These are phyloP conservation scores for Hyles vespertilio DNA, from an alignment of 1,140 invertebrate species.

Conservation along the genomic window DNA sequence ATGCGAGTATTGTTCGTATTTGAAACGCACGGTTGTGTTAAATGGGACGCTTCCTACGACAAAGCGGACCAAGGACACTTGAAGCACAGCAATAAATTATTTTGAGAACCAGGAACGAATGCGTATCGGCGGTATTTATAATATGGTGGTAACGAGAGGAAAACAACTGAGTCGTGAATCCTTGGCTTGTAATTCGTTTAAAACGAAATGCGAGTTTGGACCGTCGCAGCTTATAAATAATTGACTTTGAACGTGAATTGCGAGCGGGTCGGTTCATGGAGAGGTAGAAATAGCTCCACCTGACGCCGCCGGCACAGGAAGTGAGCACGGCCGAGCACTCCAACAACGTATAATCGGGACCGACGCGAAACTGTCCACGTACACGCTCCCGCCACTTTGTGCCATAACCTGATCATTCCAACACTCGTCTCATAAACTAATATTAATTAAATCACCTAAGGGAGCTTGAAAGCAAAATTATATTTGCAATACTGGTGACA, in stretches of 20 bases:
- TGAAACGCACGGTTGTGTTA: slow-evolving; percentile 36
- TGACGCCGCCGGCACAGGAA: slow-evolving; percentile 52
- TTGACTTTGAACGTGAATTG: slow-evolving; percentile 65
- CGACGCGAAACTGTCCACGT: slow-evolving; percentile 16
- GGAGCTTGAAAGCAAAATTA: too few species aligned
- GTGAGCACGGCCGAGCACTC: slow-evolving; percentile 40
- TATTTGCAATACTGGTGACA: too few species aligned
- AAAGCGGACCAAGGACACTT: slow-evolving; percentile 43
- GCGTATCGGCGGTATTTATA: slow-evolving; percentile 5
- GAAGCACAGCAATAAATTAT: slow-evolving; percentile 1
- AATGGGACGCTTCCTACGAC: slow-evolving; percentile 37
- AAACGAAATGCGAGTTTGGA: slow-evolving; percentile 18
- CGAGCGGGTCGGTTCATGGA: slow-evolving; percentile 43
- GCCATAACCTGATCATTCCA: too few species aligned
- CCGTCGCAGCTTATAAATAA: slow-evolving; percentile 43
- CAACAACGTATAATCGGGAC: slow-evolving; percentile 19
- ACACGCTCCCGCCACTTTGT: slow-evolving; percentile 4
- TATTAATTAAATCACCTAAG: too few species aligned
- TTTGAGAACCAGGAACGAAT: slow-evolving; percentile 7
- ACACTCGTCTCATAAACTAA: too few species aligned
- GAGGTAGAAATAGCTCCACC: slow-evolving; percentile 60
- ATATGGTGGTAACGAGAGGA: slow-evolving; percentile 8
- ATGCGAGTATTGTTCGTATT: slow-evolving; percentile 47
- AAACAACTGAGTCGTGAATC: slow-evolving; percentile 11
- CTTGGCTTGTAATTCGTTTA: slow-evolving; percentile 20